Conservation (phyloP, 2,113 vertebrate genomes). For the Notothenia rossii region DNA sequence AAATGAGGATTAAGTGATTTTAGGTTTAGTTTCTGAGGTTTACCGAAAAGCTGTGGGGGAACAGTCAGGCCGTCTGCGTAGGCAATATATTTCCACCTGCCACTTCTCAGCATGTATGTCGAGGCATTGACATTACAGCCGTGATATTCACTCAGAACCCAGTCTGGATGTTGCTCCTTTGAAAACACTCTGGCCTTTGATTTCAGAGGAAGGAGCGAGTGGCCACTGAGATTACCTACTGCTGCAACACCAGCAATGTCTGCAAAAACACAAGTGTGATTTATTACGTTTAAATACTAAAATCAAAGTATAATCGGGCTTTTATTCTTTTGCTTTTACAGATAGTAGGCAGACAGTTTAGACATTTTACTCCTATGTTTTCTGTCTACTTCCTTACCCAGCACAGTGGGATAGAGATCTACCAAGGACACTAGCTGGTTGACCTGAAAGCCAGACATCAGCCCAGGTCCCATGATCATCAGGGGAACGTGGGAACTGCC, state of each 20-base stretch:
- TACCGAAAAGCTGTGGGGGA: constrained; percentile 92
- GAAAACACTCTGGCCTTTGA: constrained; percentile 6
- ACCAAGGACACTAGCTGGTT: constrained; percentile 91
- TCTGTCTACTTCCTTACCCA: constrained; percentile 84
- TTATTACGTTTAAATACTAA: not conserved
- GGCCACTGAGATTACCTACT: constrained; percentile 87
- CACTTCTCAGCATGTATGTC: constrained; percentile 92
- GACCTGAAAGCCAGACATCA: constrained; percentile 83
- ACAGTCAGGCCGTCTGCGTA: constrained; percentile 89
- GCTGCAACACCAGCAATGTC: constrained; percentile 87
- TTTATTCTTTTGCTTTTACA: constrained; percentile 6
- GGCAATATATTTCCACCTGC: constrained; percentile 92
- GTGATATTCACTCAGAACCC: constrained; percentile 96
- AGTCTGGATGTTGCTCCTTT: constrained; percentile 76
- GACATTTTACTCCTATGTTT: not conserved
- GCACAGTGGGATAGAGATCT: constrained; percentile 94
- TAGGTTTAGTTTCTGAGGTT: constrained; percentile 22
- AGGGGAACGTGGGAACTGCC: constrained; percentile 94
- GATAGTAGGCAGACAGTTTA: not conserved
- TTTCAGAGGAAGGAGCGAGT: constrained; percentile 87
- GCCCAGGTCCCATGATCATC: constrained; percentile 89
- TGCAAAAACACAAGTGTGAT: constrained; percentile 64
- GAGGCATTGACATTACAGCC: constrained; percentile 95
- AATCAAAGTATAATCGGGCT: not conserved
- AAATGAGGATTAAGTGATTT: not conserved